A percentile compares a stretch with the other conserved stretches of the same genome.
Evolutionary conservation across 2,113 vertebrate species (phyloP).

Genomic region (Cyanistes caeruleus): DNA sequence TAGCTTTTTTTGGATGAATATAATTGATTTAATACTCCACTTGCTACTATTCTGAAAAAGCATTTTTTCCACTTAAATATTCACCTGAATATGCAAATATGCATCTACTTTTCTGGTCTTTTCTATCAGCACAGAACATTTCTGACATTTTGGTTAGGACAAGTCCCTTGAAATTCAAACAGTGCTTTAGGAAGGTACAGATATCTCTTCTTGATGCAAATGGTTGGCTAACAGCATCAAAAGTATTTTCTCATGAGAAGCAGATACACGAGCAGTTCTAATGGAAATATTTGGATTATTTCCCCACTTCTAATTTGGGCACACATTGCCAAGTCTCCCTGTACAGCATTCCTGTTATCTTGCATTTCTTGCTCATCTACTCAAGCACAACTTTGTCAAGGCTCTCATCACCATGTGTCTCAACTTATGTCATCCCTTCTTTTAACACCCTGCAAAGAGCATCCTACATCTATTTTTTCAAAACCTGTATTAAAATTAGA

Average conservation of each 20-base stretch:
- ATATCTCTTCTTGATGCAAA: background rate
- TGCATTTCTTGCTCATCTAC: background rate
- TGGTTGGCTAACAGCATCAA: constrained; percentile 12
- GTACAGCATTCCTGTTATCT: background rate
- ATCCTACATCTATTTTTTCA: background rate
- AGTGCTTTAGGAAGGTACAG: background rate
- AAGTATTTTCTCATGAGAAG: constrained; percentile 12
- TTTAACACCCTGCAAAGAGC: background rate
- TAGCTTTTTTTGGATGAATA: background rate
- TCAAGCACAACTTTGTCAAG: constrained; percentile 19
- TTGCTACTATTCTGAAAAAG: background rate
- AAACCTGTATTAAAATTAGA: background rate
- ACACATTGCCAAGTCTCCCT: background rate
- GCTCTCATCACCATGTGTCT: background rate
- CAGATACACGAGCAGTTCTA: background rate
- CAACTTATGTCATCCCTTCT: background rate
- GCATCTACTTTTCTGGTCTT: background rate
- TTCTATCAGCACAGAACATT: background rate
- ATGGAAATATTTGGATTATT: constrained; percentile 7
- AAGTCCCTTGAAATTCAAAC: constrained; percentile 37
- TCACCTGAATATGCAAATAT: background rate
- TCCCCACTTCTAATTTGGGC: background rate
- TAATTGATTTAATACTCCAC: background rate
- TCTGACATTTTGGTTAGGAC: background rate
- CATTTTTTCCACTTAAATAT: background rate